A percentile compares a stretch with the other conserved stretches of the same genome.
Conservation (phyloP, 2,113 vertebrate genomes). For the Semnornis frantzii region DNA sequence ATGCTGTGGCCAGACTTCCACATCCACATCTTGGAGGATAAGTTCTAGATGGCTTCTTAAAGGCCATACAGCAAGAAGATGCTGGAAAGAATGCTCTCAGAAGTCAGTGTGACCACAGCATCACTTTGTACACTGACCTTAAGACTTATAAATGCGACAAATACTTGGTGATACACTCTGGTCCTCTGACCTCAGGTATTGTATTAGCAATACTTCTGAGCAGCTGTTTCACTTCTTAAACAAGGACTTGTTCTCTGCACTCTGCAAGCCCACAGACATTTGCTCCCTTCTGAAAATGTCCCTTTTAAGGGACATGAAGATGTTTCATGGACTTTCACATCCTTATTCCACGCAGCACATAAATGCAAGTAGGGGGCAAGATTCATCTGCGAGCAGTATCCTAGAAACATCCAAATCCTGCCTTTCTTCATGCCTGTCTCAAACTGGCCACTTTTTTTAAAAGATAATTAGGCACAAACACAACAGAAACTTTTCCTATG, state of each 20-base stretch:
- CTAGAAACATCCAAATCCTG: not conserved
- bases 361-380: not conserved
- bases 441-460: not conserved
- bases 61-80: not conserved
- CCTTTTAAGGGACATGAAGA: not conserved
- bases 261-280: not conserved
- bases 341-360: not conserved
- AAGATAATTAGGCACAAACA: not conserved
- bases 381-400: not conserved
- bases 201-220: not conserved
- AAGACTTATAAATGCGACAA: not conserved
- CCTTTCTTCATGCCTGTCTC: not conserved
- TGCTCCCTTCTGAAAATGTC: not conserved
- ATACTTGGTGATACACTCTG: fast-evolving
- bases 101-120: not conserved
- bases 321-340: not conserved
- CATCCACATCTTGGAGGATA: not conserved
- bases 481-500: not conserved
- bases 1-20: not conserved
- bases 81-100: not conserved
- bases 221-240: not conserved
- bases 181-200: not conserved
- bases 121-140: fast-evolving
- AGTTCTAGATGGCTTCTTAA: not conserved
- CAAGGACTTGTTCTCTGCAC: not conserved